Percentiles rank a stretch among this genome's conserved stretches.
phyloP scores from a whole-genome alignment of 2,113 vertebrate genomes.

The Sisor rabdophorus region DNA sequence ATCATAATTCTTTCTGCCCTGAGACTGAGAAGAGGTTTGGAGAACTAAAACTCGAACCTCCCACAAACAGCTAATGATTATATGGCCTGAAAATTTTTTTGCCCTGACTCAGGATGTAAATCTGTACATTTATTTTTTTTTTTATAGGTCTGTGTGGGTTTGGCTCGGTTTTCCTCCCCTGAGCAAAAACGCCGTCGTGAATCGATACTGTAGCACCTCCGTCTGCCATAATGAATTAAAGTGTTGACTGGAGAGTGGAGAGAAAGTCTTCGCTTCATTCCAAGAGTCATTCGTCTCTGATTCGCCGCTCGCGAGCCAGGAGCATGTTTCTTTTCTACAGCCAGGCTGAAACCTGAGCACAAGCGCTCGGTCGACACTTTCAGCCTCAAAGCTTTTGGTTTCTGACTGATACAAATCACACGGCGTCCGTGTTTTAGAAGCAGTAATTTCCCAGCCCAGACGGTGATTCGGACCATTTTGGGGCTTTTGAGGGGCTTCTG shows the following conservation, averaged over 20 bases:
- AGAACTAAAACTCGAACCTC: neutral
- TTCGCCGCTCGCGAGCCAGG: conserved; percentile 1
- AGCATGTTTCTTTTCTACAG: conserved; percentile 18
- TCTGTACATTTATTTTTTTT: conserved; percentile 4
- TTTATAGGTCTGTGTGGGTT: conserved; percentile 10
- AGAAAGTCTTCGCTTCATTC: conserved; percentile 11
- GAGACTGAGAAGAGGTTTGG: conserved; percentile 15
- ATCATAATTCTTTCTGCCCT: conserved; percentile 20
- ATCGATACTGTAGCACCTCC: conserved; percentile 27
- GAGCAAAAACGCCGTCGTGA: conserved; percentile 19
- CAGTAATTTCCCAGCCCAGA: conserved; percentile 16
- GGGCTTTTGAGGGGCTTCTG: conserved; percentile 10
- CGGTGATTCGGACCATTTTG: neutral
- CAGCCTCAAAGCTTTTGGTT: conserved; percentile 11
- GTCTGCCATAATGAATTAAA: conserved; percentile 26
- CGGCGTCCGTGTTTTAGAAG: conserved; percentile 18
- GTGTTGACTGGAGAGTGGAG: neutral
- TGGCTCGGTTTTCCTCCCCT: conserved; percentile 19
- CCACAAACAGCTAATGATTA: neutral
- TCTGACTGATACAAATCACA: conserved; percentile 27
- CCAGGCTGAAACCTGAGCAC: conserved; percentile 30
- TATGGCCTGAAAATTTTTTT: neutral
- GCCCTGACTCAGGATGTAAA: conserved; percentile 4
- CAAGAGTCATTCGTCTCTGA: conserved; percentile 18
- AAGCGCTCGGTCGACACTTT: conserved; percentile 18